Evolutionary conservation across 2,888 invertebrate species (phyloP).

Genomic region (Philhelius pedissequus): DNA sequence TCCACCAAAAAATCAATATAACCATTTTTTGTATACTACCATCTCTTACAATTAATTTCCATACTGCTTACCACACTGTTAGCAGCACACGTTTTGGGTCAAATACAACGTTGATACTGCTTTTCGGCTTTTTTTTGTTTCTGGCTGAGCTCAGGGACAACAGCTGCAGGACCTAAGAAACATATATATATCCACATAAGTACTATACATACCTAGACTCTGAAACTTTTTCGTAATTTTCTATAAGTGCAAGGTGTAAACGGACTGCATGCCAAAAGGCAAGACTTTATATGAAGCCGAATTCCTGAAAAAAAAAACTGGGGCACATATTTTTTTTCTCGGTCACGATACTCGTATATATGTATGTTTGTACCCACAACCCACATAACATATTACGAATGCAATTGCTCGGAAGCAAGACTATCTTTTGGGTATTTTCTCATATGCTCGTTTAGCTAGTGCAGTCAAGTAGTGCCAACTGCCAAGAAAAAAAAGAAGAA

Average conservation of each 20-base stretch:
- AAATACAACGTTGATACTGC: not conserved
- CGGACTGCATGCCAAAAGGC: constrained; percentile 24
- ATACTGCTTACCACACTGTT: not conserved
- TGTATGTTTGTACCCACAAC: no score
- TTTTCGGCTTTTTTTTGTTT: not conserved
- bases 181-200: not conserved
- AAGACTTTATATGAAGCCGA: not conserved
- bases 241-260: constrained; percentile 62
- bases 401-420: constrained; percentile 51
- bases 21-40: no score
- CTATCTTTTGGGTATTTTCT: constrained; percentile 20
- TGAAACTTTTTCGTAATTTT: constrained; percentile 35
- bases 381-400: not conserved
- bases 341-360: not conserved
- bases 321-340: not conserved
- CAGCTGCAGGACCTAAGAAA: not conserved
- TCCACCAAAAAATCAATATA: no score
- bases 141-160: not conserved
- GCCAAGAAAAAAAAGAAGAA: not conserved
- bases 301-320: constrained; percentile 16
- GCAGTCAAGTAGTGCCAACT: constrained; percentile 14
- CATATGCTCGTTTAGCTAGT: constrained; percentile 8
- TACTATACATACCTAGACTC: not conserved
- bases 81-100: constrained; percentile 13
- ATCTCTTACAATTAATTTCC: not conserved